A percentile compares a stretch with the other conserved stretches of the same genome.
Conservation (phyloP, 1,140 invertebrate genomes). For the Drosophila athabasca region DNA sequence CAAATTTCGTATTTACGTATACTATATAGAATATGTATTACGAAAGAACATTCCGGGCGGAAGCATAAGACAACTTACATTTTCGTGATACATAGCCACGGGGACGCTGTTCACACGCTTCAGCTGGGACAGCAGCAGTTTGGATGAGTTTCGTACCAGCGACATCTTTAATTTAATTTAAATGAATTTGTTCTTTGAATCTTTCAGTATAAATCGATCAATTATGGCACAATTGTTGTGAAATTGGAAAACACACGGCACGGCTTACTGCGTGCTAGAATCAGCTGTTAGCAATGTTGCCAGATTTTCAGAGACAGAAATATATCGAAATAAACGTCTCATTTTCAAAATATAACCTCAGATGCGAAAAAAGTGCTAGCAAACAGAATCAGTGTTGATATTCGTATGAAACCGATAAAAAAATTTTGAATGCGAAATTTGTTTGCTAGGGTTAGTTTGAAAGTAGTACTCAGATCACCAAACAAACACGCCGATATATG, state of each 20-base stretch:
- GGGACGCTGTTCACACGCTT: constrained; percentile 78
- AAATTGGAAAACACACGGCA: constrained; percentile 38
- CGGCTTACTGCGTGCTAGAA: not conserved
- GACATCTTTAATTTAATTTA: constrained; percentile 51
- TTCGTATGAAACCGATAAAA: too few species aligned
- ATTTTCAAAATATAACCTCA: too few species aligned
- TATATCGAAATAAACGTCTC: too few species aligned
- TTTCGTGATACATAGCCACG: constrained; percentile 76
- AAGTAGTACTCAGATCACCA: too few species aligned
- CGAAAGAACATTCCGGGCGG: constrained; percentile 52
- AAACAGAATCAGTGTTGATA: too few species aligned
- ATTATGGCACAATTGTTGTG: constrained; percentile 50
- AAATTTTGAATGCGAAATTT: too few species aligned
- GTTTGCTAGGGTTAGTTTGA: too few species aligned
- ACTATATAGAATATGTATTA: constrained; percentile 58
- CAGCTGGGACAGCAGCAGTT: constrained; percentile 55
- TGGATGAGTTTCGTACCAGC: constrained; percentile 52
- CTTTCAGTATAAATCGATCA: constrained; percentile 23
- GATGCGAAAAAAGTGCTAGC: too few species aligned
- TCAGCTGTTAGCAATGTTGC: too few species aligned
- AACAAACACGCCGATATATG: too few species aligned
- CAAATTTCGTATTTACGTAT: constrained; percentile 26
- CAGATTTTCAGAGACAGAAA: too few species aligned
- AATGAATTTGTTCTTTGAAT: not conserved
- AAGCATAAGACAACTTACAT: constrained; percentile 61